Conservation (phyloP, 1,140 invertebrate species). For the Atta colombica region DNA sequence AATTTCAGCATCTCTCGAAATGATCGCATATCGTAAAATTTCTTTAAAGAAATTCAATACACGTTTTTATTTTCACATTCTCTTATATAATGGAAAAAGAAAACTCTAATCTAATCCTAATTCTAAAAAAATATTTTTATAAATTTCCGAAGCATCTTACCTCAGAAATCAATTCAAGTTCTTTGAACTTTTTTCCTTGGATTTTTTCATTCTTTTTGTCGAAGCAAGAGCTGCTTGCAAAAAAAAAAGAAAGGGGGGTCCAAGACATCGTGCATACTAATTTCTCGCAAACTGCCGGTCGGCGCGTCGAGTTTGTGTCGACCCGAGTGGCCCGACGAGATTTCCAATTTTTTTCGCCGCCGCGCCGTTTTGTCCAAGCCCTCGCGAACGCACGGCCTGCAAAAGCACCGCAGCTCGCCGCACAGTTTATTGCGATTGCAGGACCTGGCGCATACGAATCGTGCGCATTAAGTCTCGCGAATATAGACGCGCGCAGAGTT, state of each 20-base stretch:
- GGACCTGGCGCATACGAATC: constrained; percentile 72
- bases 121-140: neutral
- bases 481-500: constrained; percentile 52
- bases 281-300: constrained; percentile 56
- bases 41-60: neutral
- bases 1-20: neutral
- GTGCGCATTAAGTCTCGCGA: constrained; percentile 67
- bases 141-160: neutral
- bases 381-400: constrained; percentile 21
- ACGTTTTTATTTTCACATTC: neutral
- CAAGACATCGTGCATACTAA: constrained; percentile 53
- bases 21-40: neutral
- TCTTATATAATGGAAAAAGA: neutral
- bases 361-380: constrained; percentile 39
- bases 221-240: constrained; percentile 13
- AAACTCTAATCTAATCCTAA: neutral
- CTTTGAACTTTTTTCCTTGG: neutral
- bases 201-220: constrained; percentile 25
- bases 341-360: constrained; percentile 59
- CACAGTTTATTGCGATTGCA: constrained; percentile 66
- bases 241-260: neutral
- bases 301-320: constrained; percentile 30
- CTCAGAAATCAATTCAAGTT: constrained; percentile 20
- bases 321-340: constrained; percentile 46
- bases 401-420: constrained; percentile 55